Evolutionary conservation across 2,888 invertebrate genomes (phyloP).

Genomic region (Pogonocherus hispidulus): DNA sequence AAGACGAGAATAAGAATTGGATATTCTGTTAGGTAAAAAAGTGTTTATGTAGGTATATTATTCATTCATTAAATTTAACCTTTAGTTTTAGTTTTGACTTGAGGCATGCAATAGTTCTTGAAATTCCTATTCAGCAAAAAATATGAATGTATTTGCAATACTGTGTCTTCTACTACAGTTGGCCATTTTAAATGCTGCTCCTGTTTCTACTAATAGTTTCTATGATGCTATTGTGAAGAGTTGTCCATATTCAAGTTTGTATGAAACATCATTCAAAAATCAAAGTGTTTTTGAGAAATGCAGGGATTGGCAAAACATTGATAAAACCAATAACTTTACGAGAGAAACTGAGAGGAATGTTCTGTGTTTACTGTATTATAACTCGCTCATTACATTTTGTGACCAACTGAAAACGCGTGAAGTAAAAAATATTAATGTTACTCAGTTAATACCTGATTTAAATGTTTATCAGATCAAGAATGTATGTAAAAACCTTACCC

Average conservation of each 20-base stretch:
- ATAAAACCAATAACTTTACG: conserved; percentile 26
- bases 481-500: conserved; percentile 31
- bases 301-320: conserved; percentile 40
- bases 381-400: conserved; percentile 50
- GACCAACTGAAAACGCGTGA: conserved; percentile 19
- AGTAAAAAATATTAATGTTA: neutral
- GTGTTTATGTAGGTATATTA: too few species aligned
- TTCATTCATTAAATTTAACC: too few species aligned
- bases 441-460: neutral
- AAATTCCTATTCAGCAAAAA: neutral
- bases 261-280: neutral
- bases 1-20: too few species aligned
- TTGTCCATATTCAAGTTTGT: neutral
- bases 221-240: neutral
- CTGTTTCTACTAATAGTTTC: neutral
- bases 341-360: conserved; percentile 37
- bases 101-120: neutral
- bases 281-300: conserved; percentile 46
- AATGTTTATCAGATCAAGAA: conserved; percentile 9
- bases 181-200: neutral
- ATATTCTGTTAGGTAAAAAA: too few species aligned
- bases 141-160: neutral
- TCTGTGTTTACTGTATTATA: conserved; percentile 53
- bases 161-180: neutral
- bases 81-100: neutral